phyloP scores from a whole-genome alignment of 2,113 vertebrate genomes.

The Lamprologus tigripictilis region DNA sequence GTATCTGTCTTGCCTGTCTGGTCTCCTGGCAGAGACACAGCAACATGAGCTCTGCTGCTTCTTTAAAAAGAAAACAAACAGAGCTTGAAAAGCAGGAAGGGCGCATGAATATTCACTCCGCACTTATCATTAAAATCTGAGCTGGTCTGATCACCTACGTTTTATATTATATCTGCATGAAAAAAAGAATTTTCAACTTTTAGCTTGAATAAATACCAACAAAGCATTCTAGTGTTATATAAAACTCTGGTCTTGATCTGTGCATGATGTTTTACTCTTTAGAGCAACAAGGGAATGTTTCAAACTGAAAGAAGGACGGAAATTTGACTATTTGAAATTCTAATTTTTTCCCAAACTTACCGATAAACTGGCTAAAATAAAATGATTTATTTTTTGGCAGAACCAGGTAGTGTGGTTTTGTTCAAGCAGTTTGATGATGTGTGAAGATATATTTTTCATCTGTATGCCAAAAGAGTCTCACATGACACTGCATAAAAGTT shows the following conservation, averaged over 20 bases:
- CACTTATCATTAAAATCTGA: not conserved
- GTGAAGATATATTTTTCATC: not conserved
- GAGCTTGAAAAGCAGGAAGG: not conserved
- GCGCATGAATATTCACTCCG: not conserved
- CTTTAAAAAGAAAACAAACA: not conserved
- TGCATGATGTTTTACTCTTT: not conserved
- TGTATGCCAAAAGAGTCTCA: not conserved
- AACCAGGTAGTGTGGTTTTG: not conserved
- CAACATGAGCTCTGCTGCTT: not conserved
- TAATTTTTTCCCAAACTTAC: not conserved
- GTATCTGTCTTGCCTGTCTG: constrained; percentile 15
- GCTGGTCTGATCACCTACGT: not conserved
- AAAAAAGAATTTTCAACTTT: not conserved
- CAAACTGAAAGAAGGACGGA: not conserved
- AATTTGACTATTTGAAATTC: not conserved
- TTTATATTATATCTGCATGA: not conserved
- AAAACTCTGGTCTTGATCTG: not conserved
- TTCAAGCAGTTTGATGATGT: not conserved
- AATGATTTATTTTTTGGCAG: not conserved
- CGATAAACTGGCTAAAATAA: not conserved
- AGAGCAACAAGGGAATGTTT: not conserved
- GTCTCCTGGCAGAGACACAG: not conserved
- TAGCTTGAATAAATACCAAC: not conserved
- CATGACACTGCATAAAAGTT: not conserved
- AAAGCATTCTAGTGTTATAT: not conserved